Conservation (phyloP, 2,888 invertebrate genomes). For the Mimumesa dahlbomi region DNA sequence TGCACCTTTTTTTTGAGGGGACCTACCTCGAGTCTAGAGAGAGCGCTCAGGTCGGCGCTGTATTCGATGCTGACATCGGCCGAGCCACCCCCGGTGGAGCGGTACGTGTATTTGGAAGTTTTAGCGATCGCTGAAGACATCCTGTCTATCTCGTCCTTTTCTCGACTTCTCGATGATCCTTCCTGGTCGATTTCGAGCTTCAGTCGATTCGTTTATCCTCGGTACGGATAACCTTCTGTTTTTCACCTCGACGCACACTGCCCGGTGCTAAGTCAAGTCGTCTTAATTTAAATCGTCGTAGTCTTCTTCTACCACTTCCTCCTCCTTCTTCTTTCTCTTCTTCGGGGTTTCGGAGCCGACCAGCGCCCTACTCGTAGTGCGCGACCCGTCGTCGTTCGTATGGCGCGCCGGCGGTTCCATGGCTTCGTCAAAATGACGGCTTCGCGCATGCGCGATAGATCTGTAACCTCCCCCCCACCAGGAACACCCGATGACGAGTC, state of each 20-base stretch:
- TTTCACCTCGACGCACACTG: constrained; percentile 27
- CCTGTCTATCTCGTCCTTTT: constrained; percentile 78
- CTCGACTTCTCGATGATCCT: constrained; percentile 14
- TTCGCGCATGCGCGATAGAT: constrained; percentile 75
- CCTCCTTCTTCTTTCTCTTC: constrained; percentile 64
- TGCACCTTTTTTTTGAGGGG: neutral
- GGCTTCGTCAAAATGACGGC: constrained; percentile 75
- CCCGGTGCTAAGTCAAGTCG: constrained; percentile 39
- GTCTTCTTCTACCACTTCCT: constrained; percentile 30
- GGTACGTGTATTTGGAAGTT: constrained; percentile 95
- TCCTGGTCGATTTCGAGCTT: constrained; percentile 18
- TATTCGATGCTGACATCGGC: constrained; percentile 98
- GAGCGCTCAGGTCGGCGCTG: constrained; percentile 95
- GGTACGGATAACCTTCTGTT: constrained; percentile 21
- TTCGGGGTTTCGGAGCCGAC: constrained; percentile 79
- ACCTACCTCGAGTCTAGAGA: constrained; percentile 96
- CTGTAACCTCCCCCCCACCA: constrained; percentile 55
- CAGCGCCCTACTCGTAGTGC: constrained; percentile 83
- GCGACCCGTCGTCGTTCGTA: constrained; percentile 84
- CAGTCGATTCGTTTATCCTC: constrained; percentile 40
- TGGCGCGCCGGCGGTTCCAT: constrained; percentile 81
- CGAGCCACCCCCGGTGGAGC: constrained; percentile 89
- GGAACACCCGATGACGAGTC: constrained; percentile 50
- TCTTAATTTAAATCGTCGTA: constrained; percentile 42
- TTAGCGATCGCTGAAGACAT: constrained; percentile 89